Percentiles rank a stretch among this genome's conserved stretches.
Conservation (phyloP, 2,797 vertebrate species). For the Peromyscus aztecus region DNA sequence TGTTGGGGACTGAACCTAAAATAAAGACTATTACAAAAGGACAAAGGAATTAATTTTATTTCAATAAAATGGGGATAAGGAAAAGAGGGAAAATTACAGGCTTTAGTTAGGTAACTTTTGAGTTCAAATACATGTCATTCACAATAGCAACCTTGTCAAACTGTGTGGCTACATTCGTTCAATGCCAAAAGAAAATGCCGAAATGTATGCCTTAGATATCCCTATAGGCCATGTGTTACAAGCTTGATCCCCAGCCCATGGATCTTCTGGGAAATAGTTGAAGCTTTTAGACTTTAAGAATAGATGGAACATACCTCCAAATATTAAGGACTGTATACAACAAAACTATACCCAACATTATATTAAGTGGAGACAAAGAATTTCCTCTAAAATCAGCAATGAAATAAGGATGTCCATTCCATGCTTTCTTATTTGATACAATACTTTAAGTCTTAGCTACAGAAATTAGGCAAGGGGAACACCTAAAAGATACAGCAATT, state of each 20-base stretch:
- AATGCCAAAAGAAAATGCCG: background rate
- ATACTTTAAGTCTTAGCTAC: background rate
- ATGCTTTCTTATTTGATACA: background rate
- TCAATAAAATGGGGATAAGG: background rate
- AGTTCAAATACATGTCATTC: background rate
- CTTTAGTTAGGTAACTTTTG: background rate
- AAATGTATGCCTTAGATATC: background rate
- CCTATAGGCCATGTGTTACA: background rate
- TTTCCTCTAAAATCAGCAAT: background rate
- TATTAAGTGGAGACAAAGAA: background rate
- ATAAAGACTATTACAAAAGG: background rate
- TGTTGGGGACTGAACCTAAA: background rate
- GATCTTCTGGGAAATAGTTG: background rate
- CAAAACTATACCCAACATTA: background rate
- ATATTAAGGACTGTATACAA: background rate
- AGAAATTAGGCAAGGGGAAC: background rate
- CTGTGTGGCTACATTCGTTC: background rate
- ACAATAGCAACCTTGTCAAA: background rate
- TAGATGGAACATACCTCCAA: background rate
- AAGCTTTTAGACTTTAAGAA: background rate
- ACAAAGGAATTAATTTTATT: background rate
- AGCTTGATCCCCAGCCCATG: background rate
- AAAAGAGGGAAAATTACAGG: background rate
- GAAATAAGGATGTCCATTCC: background rate
- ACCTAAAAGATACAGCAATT: background rate